Evolutionary conservation across 2,113 vertebrate genomes (phyloP).

Genomic region (Parotia lawesii): DNA sequence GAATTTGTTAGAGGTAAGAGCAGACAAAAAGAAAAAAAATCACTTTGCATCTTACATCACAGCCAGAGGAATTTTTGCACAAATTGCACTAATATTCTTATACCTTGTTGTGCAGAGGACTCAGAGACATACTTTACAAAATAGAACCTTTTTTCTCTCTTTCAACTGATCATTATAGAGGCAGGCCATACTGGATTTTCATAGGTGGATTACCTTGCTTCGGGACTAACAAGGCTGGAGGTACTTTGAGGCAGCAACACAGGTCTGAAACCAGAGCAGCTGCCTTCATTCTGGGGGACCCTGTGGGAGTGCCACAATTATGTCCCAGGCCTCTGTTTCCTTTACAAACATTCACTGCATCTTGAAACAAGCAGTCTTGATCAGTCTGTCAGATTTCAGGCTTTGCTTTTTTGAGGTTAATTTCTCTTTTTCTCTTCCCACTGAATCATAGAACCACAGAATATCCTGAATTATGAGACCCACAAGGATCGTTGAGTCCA

Average conservation of each 20-base stretch:
- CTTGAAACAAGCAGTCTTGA: neutral
- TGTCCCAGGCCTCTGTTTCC: rapidly evolving
- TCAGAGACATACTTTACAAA: neutral
- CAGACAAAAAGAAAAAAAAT: neutral
- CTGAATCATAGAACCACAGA: neutral
- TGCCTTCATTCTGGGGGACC: neutral
- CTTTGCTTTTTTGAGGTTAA: neutral
- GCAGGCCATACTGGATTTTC: neutral
- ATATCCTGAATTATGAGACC: neutral
- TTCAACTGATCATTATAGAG: neutral
- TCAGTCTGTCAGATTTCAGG: neutral
- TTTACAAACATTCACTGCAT: neutral
- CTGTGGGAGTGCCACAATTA: neutral
- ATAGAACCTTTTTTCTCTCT: neutral
- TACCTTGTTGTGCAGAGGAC: neutral
- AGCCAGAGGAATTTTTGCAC: neutral
- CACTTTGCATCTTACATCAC: neutral
- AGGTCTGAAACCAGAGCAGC: neutral
- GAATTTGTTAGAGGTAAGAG: neutral
- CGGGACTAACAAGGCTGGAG: neutral
- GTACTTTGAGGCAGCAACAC: neutral
- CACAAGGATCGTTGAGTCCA: neutral
- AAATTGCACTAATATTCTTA: neutral
- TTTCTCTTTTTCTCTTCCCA: neutral
- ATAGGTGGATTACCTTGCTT: neutral